Evolutionary conservation across 2,113 vertebrate species (phyloP), one percentile per base, ranked within the genome.

Genomic region (Garra rufa): DNA sequence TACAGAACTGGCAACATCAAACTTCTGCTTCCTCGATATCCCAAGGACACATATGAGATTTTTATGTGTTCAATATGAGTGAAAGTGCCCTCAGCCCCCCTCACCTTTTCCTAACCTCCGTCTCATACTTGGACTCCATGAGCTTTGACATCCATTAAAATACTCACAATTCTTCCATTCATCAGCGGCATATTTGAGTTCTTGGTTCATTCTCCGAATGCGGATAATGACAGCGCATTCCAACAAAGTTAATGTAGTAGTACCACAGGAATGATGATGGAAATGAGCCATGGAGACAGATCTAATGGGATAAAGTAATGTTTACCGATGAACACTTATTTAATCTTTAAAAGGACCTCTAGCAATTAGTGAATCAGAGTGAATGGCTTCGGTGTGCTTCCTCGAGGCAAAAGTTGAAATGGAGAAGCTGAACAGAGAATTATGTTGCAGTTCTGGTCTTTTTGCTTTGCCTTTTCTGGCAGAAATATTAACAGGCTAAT

Each of bases 21-120:
- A 69, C 28, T 38, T 4, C 63, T 34, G 19, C 21, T 9, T 44
- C 14, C 14, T 4, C n/a, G n/a, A 17, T 48, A 30, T 43, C 19
- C 28, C 10, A 52, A 74, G 11, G 46, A 24, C 13, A 46, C 57
- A 46, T 50, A 81, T 81, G 41, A 52, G 61, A 76, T 76, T n/a
- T 82, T 28, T 34, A 44, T 82, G 38, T 69, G 43, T n/a, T 59
- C 34, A 69, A 26, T 41, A 19, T 57, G 14, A 71, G 30, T 38
- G 30, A 15, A 76, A 83, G 69, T 76, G 46, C 74, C 61, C 59
- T 65, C 34, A 76, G 71, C 71, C 21, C 28, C 28, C 73, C 38
- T 89, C 85, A 91, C 90, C 91, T 92, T 86, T 85, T 69, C 28
- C 80, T 91, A 87, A 91, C 86, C 86, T 76, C 65, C 52, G 41